These are phyloP conservation scores for Hirudinaria manillensis DNA, from an alignment of 2,888 invertebrate genomes.

Conservation along the genomic window DNA sequence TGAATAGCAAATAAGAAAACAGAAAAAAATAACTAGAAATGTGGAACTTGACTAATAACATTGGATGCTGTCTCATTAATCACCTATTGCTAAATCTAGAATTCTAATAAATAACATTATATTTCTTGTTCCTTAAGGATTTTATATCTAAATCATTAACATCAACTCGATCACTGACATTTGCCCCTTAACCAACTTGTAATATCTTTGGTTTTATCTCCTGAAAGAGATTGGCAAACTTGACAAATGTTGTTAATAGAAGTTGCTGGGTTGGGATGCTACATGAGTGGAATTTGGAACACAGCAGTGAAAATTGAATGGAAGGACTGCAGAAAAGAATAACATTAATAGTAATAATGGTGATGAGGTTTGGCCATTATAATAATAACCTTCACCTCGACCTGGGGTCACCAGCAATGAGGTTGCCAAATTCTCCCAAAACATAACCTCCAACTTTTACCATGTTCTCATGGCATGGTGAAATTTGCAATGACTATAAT, in stretches of 20 bases:
- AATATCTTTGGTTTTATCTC: constrained; percentile 93
- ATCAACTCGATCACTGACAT: no score
- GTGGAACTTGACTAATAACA: not conserved
- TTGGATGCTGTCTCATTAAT: not conserved
- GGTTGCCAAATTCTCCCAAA: constrained; percentile 70
- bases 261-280: constrained; percentile 93
- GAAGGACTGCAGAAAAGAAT: constrained; percentile 66
- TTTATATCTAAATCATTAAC: no score
- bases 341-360: not conserved
- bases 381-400: constrained; percentile 59
- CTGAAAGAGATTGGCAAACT: constrained; percentile 97
- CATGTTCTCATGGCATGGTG: constrained; percentile 99
- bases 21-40: constrained; percentile 16
- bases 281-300: constrained; percentile 97
- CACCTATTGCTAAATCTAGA: not conserved
- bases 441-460: constrained; percentile 99
- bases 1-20: not conserved
- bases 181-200: constrained; percentile 62
- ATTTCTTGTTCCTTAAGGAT: no score
- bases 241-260: constrained; percentile 92
- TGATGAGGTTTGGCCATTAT: not conserved
- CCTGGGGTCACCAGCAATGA: constrained; percentile 95
- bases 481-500: constrained; percentile 79
- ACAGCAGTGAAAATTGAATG: constrained; percentile 93
- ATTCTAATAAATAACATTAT: no score